A percentile compares a stretch with the other conserved stretches of the same genome.
These are phyloP conservation scores for Uria aalge DNA, from an alignment of 2,113 vertebrate genomes.

Conservation along the genomic window DNA sequence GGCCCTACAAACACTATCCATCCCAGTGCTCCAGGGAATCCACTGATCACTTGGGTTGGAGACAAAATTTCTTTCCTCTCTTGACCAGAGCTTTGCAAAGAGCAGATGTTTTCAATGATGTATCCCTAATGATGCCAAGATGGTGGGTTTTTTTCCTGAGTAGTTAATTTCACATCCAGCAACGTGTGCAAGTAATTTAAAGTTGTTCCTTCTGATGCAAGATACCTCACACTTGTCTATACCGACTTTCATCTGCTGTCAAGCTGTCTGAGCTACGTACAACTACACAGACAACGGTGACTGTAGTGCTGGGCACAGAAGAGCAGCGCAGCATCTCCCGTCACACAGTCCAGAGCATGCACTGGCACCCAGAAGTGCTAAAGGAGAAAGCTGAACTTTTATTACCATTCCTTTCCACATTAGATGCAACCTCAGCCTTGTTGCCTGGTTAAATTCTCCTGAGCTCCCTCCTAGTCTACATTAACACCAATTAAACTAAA, in stretches of 20 bases:
- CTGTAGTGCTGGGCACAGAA: not conserved
- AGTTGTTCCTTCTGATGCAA: not conserved
- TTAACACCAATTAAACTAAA: not conserved
- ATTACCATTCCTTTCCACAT: not conserved
- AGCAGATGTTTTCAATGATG: constrained; percentile 34
- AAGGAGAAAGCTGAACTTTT: not conserved
- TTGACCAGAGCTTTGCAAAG: not conserved
- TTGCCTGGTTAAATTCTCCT: not conserved
- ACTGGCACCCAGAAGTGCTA: not conserved
- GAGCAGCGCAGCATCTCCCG: not conserved
- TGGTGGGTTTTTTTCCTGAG: not conserved
- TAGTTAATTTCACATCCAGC: constrained; percentile 4
- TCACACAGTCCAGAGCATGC: not conserved
- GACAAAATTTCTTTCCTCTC: constrained; percentile 12
- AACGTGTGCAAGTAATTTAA: not conserved
- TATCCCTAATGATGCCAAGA: constrained; percentile 4
- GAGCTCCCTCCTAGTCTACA: not conserved
- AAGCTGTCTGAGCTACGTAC: not conserved
- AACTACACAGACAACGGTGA: not conserved
- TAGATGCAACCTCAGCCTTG: not conserved
- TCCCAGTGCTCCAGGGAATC: not conserved
- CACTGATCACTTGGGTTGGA: not conserved
- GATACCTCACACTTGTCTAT: not conserved
- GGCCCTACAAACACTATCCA: not conserved
- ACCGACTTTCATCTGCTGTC: not conserved